Base-by-base conservation (phyloP, 2,113 vertebrate species). In the Aphelocoma coerulescens region DNA sequence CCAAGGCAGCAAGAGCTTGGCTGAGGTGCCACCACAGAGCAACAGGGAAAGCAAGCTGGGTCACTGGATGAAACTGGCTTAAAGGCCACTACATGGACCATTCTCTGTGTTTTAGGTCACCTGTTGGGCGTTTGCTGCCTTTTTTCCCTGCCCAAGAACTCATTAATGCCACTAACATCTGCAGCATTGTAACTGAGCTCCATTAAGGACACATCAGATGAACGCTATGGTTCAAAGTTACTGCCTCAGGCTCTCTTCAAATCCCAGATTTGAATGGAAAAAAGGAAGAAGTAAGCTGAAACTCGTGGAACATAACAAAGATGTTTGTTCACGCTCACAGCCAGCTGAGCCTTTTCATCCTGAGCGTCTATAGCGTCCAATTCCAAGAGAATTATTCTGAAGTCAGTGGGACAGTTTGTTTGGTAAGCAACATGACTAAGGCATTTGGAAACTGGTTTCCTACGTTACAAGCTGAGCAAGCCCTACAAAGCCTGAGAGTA, bases 301-400 rank as follows among this genome's bases (percentile, higher is more conserved):
- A 32, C 55, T 27, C 74, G 58, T 85, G 68, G 72, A 52, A 86
- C 77, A 68, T 66, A 74, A 77, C 72, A 44, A 62, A 88, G 92
- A 30, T n/a, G 33, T 79, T 84, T 85, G 89, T 5, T 78, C 59
- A 13, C 3, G 3, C 52, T 88, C 75, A 72, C 61, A 49, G 82
- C 35, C 85, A 91, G 61, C 62, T 43, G 35, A 74, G 85, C 63
- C 63, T 95, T 91, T 94, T 91, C 85, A 95, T 87, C 91, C 79
- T 62, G 20, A 41, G 83, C 2, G 7, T 89, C 88, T 37, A 2
- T 0, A 57, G 57, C 0, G 1, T 69, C 54, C 49, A 19, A 2
- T 24, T 85, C 73, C 91, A 85, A 57, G 37, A 78, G 88, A 18
- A 79, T 52, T 73, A 89, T 22, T 69, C 67, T 79, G 71, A 55